Percentiles rank a stretch among this genome's conserved stretches.
Evolutionary conservation across 2,113 vertebrate genomes (phyloP).

Genomic region (Edolisoma coerulescens): DNA sequence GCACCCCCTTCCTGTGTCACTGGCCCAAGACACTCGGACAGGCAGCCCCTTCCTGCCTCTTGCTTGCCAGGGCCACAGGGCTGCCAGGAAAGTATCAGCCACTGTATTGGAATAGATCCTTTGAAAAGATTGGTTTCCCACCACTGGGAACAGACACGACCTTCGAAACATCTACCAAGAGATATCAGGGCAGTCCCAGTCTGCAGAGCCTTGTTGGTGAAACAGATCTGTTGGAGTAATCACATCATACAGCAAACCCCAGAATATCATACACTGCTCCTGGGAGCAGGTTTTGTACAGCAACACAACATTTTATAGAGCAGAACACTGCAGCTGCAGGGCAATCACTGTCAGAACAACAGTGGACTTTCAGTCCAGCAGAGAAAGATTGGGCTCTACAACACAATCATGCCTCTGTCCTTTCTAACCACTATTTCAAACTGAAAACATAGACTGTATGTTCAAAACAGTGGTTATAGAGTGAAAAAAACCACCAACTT

Average conservation of each 20-base stretch:
- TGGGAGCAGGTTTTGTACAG: background rate
- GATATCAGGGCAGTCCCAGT: background rate
- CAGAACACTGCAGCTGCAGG: background rate
- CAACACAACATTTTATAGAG: background rate
- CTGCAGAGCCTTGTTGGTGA: background rate
- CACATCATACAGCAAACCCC: background rate
- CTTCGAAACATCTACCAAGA: background rate
- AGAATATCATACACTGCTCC: too few relatives aligned
- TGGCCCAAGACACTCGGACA: rapidly evolving
- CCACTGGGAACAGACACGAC: background rate
- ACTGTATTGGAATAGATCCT: background rate
- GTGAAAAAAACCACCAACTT: background rate
- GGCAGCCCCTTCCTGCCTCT: background rate
- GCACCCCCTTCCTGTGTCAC: too few relatives aligned
- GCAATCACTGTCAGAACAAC: background rate
- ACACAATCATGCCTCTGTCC: background rate
- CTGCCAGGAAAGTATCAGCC: background rate
- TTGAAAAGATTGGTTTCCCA: background rate
- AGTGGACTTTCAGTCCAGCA: background rate
- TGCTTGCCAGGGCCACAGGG: background rate
- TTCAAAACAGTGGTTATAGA: background rate
- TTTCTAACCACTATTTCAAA: background rate
- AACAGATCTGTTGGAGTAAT: background rate
- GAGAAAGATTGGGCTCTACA: background rate
- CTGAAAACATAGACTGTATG: background rate